Conservation (phyloP, 2,888 invertebrate genomes). For the Congeria kusceri region DNA sequence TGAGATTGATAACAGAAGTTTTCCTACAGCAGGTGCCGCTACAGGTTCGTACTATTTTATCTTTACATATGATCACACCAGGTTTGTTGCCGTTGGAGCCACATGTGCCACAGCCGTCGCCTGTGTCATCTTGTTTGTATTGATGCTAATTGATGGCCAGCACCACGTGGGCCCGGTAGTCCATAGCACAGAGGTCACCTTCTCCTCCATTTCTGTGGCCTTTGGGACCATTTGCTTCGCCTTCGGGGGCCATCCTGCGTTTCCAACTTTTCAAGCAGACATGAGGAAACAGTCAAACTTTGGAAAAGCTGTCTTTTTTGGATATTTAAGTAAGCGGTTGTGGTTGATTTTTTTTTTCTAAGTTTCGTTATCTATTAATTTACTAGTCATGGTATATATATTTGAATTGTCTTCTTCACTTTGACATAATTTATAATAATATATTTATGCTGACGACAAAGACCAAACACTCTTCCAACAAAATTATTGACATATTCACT, state of each 20-base stretch:
- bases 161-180: slow-evolving; percentile 80
- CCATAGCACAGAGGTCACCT: slow-evolving; percentile 75
- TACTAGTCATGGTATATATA: too few species aligned
- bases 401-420: too few species aligned
- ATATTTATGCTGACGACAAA: too few species aligned
- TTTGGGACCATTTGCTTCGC: slow-evolving; percentile 91
- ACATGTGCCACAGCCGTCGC: slow-evolving; percentile 88
- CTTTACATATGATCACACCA: too few species aligned
- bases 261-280: slow-evolving; percentile 96
- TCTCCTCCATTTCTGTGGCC: slow-evolving; percentile 89
- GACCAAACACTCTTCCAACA: too few species aligned
- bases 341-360: too few species aligned
- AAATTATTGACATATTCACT: too few species aligned
- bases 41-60: too few species aligned
- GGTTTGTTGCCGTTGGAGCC: slow-evolving; percentile 89
- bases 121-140: slow-evolving; percentile 87
- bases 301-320: slow-evolving; percentile 90
- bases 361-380: too few species aligned
- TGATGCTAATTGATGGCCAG: slow-evolving; percentile 88
- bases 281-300: slow-evolving; percentile 93
- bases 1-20: too few species aligned
- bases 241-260: slow-evolving; percentile 90
- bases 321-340: slow-evolving; percentile 88
- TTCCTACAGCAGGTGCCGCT: too few species aligned
- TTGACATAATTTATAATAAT: too few species aligned